Evolutionary conservation across 2,888 invertebrate species (phyloP), one percentile per base, ranked within the genome.

Genomic region (Drosophila picticornis): DNA sequence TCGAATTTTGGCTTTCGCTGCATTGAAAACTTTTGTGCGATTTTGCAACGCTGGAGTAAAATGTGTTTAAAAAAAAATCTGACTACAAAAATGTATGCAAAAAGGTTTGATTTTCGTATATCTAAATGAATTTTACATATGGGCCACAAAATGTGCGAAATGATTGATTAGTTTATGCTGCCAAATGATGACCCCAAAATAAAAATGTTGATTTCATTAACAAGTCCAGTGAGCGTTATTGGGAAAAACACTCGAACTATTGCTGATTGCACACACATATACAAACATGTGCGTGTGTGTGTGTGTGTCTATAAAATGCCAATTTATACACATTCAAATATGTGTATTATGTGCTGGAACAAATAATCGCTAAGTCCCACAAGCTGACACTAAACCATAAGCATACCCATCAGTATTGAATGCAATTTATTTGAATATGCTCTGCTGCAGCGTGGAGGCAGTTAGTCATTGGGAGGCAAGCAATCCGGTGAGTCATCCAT

Each of bases 361-460:
- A 27, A 34, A 48, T 48, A 59, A 1, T 9, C 25, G 34, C 40
- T 19, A 32, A 43, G 38, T 43, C 31, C 48, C 46, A 16, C 32
- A 46, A 29, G 34, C 62, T 25, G 53, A 25, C 55, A 53, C 46
- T 68, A 52, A 64, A 31, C 51, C 66, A 68, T 60, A 70, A 75
- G 59, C 65, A 67, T 36, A 36, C 64, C 87, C 74, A 72, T 72
- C 61, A 70, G 77, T 68, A 62, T 70, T 84, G 73, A 85, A 83
- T 85, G 80, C 76, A 78, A 77, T 80, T 77, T 71, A 82, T 70
- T 60, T 66, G 40, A 32, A 70, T 71, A 71, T 67, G 13, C 58
- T 40, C 36, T 58, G 51, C 48, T n/a, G 55, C 27, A 19, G 25
- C 25, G 16, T 6, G 34, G 27, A n/a, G 36, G 55, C 63, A 51